phyloP scores from a whole-genome alignment of 2,113 vertebrate species.

The Willisornis vidua region DNA sequence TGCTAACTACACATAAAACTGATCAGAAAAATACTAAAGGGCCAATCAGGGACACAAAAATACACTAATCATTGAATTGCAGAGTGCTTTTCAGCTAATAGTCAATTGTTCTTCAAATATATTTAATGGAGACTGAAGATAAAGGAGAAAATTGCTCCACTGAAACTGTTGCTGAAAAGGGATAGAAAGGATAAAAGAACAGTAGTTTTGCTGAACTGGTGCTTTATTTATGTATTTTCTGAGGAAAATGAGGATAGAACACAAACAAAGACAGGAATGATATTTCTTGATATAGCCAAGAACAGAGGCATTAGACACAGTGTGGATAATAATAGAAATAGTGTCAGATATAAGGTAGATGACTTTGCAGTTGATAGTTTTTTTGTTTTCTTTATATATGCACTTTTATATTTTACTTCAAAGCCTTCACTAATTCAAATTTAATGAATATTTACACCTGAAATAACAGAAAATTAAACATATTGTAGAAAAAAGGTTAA shows the following conservation, averaged over 20 bases:
- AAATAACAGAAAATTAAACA: background rate
- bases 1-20: background rate
- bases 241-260: background rate
- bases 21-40: background rate
- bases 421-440: background rate
- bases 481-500: background rate
- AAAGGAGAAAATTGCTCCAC: slow-evolving; percentile 6
- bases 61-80: background rate
- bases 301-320: background rate
- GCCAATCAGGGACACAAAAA: background rate
- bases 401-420: background rate
- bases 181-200: slow-evolving; percentile 2
- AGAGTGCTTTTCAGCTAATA: background rate
- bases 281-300: background rate
- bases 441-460: background rate
- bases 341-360: background rate
- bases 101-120: slow-evolving; percentile 8
- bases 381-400: background rate
- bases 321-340: background rate
- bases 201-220: slow-evolving; percentile 7
- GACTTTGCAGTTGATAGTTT: background rate
- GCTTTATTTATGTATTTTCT: slow-evolving; percentile 11
- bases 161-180: background rate
- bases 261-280: background rate
- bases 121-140: background rate